Evolutionary conservation across 2,113 vertebrate genomes (phyloP).

Genomic region (Eulemur macaco): DNA sequence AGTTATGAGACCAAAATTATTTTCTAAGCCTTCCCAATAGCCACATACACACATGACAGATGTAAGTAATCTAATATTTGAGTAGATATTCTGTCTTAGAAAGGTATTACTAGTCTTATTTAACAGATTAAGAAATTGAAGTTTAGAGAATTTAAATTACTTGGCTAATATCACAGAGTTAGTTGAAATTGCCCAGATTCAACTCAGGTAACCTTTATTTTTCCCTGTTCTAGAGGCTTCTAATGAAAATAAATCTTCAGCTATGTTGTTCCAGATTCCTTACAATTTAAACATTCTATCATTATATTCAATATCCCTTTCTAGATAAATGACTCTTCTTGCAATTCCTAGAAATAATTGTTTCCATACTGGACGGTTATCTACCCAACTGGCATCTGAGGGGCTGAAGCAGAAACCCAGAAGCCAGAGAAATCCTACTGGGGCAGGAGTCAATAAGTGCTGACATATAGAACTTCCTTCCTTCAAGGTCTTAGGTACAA

Average conservation of each 20-base stretch:
- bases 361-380: background rate
- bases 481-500: background rate
- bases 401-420: background rate
- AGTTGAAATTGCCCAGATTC: background rate
- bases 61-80: background rate
- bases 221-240: background rate
- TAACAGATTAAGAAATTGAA: background rate
- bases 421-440: background rate
- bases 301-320: background rate
- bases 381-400: background rate
- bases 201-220: background rate
- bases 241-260: background rate
- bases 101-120: background rate
- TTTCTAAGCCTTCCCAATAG: background rate
- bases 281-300: background rate
- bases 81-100: background rate
- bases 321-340: background rate
- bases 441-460: background rate
- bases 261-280: background rate
- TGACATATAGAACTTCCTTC: background rate
- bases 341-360: background rate
- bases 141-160: background rate
- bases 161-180: background rate
- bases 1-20: background rate
- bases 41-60: background rate